Conservation (phyloP, 2,797 vertebrate species). For the Centropyge bicolor region DNA sequence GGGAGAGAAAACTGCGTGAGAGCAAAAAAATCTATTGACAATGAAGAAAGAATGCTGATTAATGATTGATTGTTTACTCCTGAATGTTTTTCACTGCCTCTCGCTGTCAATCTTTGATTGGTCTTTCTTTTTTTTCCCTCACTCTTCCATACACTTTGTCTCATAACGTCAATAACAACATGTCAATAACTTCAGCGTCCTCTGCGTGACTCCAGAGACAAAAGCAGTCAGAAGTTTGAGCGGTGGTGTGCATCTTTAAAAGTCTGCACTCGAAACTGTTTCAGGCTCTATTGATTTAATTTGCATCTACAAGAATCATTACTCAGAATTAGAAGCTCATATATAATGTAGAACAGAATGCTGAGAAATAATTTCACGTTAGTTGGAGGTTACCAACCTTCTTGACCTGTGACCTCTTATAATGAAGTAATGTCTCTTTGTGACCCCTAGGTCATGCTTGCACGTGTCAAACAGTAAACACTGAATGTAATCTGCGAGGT, state of each 20-base stretch:
- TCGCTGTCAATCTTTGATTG: slow-evolving; percentile 28
- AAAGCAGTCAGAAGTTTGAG: slow-evolving; percentile 14
- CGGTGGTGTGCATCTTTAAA: not conserved
- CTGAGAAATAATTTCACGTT: not conserved
- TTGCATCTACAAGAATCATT: slow-evolving; percentile 16
- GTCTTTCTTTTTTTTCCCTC: slow-evolving; percentile 1
- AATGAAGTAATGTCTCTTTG: not conserved
- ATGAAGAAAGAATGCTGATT: slow-evolving; percentile 44
- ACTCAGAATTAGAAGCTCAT: slow-evolving; percentile 15
- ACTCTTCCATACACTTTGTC: not conserved
- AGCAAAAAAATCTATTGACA: slow-evolving; percentile 35
- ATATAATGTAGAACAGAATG: not conserved
- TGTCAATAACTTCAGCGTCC: slow-evolving; percentile 33
- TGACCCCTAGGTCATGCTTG: not conserved
- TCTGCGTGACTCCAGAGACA: slow-evolving; percentile 19
- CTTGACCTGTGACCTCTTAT: not conserved
- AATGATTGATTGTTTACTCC: slow-evolving; percentile 54
- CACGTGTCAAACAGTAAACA: not conserved
- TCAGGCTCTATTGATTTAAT: slow-evolving; percentile 31
- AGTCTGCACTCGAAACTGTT: slow-evolving; percentile 17
- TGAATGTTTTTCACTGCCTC: slow-evolving; percentile 25
- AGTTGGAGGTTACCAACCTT: too few species aligned
- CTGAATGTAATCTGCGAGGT: too few species aligned
- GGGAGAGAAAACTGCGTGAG: slow-evolving; percentile 18
- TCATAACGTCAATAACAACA: slow-evolving; percentile 35